These are phyloP conservation scores for Mechanitis mazaeus DNA, from an alignment of 2,888 invertebrate genomes.

Conservation along the genomic window DNA sequence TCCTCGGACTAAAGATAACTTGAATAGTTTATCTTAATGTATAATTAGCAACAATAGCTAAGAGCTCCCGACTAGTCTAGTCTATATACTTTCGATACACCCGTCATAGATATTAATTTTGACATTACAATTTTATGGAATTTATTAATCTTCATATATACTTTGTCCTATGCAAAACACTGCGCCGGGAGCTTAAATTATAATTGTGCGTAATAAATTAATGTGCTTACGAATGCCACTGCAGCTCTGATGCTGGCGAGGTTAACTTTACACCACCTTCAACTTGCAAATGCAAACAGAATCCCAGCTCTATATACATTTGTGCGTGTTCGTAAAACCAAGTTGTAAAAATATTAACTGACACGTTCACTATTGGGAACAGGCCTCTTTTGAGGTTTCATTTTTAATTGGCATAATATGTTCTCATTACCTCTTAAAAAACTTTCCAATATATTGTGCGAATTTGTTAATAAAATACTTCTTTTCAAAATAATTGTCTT, in stretches of 20 bases:
- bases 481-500: neutral
- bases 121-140: too few species aligned
- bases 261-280: neutral
- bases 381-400: slow-evolving; percentile 6
- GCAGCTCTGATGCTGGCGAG: neutral
- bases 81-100: slow-evolving; percentile 1
- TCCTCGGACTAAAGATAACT: slow-evolving; percentile 24
- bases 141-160: neutral
- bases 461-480: too few species aligned
- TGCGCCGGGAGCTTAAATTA: slow-evolving; percentile 16
- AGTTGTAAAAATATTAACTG: too few species aligned
- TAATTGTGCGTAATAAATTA: slow-evolving; percentile 27
- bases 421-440: neutral
- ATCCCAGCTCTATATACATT: too few species aligned
- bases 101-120: too few species aligned
- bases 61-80: slow-evolving; percentile 14
- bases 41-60: slow-evolving; percentile 24
- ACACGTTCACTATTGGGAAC: too few species aligned
- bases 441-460: too few species aligned
- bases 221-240: slow-evolving; percentile 18
- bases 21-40: slow-evolving; percentile 32
- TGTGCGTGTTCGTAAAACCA: too few species aligned
- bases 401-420: neutral
- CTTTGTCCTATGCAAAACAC: neutral
- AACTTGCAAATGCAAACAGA: too few species aligned